A percentile compares a stretch with the other conserved stretches of the same genome.
phyloP scores from a whole-genome alignment of 2,113 vertebrate species.

The Columbina picui region DNA sequence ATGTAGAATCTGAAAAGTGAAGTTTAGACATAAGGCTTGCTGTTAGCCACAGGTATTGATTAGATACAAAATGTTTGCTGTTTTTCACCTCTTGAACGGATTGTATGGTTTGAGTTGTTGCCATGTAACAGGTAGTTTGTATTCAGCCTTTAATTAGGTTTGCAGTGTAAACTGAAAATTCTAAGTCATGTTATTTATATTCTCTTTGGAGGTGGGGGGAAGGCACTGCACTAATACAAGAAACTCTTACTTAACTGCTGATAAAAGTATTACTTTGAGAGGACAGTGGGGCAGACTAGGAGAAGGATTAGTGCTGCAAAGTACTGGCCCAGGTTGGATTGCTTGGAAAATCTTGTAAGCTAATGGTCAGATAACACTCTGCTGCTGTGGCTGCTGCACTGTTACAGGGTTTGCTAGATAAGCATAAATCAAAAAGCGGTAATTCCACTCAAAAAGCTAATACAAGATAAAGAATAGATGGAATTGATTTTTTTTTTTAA shows the following conservation, averaged over 20 bases:
- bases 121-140: not conserved
- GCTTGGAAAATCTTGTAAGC: slow-evolving; percentile 28
- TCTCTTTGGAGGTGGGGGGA: not conserved
- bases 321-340: not conserved
- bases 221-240: not conserved
- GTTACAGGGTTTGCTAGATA: not conserved
- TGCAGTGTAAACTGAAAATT: not conserved
- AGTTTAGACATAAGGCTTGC: not conserved
- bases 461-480: not conserved
- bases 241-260: not conserved
- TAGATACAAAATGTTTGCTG: not conserved
- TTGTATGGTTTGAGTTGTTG: not conserved
- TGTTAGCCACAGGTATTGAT: not conserved
- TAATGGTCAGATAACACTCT: not conserved
- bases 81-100: not conserved
- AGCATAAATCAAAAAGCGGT: not conserved
- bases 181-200: not conserved
- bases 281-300: not conserved
- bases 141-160: not conserved
- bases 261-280: slow-evolving; percentile 34
- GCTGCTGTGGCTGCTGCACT: not conserved
- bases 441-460: not conserved
- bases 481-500: not conserved
- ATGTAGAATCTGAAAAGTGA: not conserved
- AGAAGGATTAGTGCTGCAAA: slow-evolving; percentile 25